Evolutionary conservation across 2,888 invertebrate species (phyloP), one percentile per base, ranked within the genome.

Genomic region (Eupithecia exiguata): DNA sequence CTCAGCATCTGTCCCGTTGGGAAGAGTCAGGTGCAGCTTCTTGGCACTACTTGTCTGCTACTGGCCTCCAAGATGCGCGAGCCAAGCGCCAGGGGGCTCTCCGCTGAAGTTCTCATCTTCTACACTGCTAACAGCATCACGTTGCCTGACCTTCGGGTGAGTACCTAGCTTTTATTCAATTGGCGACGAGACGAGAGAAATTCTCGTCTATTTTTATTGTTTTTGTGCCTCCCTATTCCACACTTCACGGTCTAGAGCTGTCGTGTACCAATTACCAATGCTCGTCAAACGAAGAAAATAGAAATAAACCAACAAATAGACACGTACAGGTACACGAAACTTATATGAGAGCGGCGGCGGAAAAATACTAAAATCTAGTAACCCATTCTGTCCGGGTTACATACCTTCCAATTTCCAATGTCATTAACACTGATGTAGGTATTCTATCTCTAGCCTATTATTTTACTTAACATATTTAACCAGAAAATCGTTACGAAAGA

Each of bases 41-140:
- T 99, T 86, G 99, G 98, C 77, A 97, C 99, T 40, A 97, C 98
- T 61, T 99, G 99, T 90, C 96, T 99, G 84, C 96, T 99, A 84
- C 95, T 99, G 82, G 98, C 99, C 46, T 98, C 98, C 73, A 99
- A 99, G 94, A 95, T 99, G 79, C 96, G 98, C 80, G 98, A 99
- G 90, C 97, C 98, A 10, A 95, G 95, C 79, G 94, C 95, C 70
- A 95, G 96, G 78, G 98, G 98, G 21, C 92, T 97, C 77, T 95
- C 97, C 30, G 97, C 97, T 1, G 97, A 97, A 80, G 95, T 97
- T 74, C 96, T 99, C 84, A 97, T 98, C 86, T 97, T 97, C 93
- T 99, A 98, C 95, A 99, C 99, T 73, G 99, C 98, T 89, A 97
- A 98, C 93, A 98, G 98, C 94, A 97, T 99, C 94, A 96, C 96